Conservation (phyloP, 2,113 vertebrate genomes). For the Colossoma macropomum region DNA sequence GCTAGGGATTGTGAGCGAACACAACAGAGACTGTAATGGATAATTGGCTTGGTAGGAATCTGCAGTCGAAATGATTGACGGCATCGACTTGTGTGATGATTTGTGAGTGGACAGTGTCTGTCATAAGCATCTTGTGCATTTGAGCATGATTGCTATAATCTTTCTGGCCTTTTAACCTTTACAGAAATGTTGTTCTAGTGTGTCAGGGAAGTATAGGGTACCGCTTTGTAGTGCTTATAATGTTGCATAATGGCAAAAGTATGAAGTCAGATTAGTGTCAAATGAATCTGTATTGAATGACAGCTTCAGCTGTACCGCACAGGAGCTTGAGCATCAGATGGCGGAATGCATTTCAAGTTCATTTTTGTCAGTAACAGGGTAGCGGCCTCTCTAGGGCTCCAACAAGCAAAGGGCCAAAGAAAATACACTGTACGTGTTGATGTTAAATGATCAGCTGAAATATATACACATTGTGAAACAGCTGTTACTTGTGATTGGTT, state of each 20-base stretch:
- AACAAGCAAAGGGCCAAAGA: too few relatives aligned
- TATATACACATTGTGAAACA: too few relatives aligned
- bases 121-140: background rate
- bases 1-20: background rate
- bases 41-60: background rate
- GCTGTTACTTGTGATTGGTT: too few relatives aligned
- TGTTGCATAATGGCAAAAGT: slow-evolving; percentile 14
- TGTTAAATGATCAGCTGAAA: too few relatives aligned
- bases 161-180: background rate
- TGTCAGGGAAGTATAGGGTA: background rate
- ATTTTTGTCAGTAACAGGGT: too few relatives aligned
- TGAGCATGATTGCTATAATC: background rate
- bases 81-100: background rate
- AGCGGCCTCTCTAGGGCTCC: too few relatives aligned
- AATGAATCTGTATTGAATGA: slow-evolving; percentile 7
- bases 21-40: background rate
- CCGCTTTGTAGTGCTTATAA: background rate
- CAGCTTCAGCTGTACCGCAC: background rate
- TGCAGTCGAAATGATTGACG: background rate
- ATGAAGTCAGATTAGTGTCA: background rate
- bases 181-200: background rate
- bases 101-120: background rate
- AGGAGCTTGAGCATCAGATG: background rate
- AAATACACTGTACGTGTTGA: too few relatives aligned
- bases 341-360: background rate